phyloP scores from a whole-genome alignment of 2,797 vertebrate species.

The Pachyuromys duprasi region DNA sequence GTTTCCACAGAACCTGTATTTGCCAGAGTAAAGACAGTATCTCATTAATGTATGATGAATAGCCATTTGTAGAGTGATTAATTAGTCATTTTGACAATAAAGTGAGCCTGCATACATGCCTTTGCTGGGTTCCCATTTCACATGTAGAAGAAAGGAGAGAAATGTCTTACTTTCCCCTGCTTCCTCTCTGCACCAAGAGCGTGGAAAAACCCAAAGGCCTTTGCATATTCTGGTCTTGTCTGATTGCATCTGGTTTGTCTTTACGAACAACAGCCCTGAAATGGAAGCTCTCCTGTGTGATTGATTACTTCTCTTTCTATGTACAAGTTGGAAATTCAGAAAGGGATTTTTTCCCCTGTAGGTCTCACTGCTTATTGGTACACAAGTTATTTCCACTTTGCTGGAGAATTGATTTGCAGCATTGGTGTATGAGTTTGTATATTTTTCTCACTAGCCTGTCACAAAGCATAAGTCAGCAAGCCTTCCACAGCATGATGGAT shows the following conservation, averaged over 20 bases:
- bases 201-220: slow-evolving; percentile 81
- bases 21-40: slow-evolving; percentile 90
- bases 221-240: slow-evolving; percentile 96
- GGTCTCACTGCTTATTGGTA: slow-evolving; percentile 88
- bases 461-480: slow-evolving; percentile 84
- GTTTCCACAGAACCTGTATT: slow-evolving; percentile 82
- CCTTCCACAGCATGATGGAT: slow-evolving; percentile 83
- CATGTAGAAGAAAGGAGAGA: slow-evolving; percentile 75
- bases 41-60: slow-evolving; percentile 95
- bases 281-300: slow-evolving; percentile 92
- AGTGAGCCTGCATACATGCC: slow-evolving; percentile 85
- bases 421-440: slow-evolving; percentile 92
- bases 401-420: slow-evolving; percentile 93
- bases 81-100: slow-evolving; percentile 94
- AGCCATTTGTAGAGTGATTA: slow-evolving; percentile 90
- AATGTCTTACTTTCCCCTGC: neutral
- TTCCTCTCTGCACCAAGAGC: slow-evolving; percentile 45
- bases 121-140: slow-evolving; percentile 87
- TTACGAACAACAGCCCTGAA: slow-evolving; percentile 88
- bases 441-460: slow-evolving; percentile 92
- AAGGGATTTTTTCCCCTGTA: slow-evolving; percentile 84
- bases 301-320: slow-evolving; percentile 95
- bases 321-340: slow-evolving; percentile 92
- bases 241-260: slow-evolving; percentile 89
- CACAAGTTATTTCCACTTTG: slow-evolving; percentile 91